Conservation (phyloP, 2,113 vertebrate genomes). For the Nettapus auritus region DNA sequence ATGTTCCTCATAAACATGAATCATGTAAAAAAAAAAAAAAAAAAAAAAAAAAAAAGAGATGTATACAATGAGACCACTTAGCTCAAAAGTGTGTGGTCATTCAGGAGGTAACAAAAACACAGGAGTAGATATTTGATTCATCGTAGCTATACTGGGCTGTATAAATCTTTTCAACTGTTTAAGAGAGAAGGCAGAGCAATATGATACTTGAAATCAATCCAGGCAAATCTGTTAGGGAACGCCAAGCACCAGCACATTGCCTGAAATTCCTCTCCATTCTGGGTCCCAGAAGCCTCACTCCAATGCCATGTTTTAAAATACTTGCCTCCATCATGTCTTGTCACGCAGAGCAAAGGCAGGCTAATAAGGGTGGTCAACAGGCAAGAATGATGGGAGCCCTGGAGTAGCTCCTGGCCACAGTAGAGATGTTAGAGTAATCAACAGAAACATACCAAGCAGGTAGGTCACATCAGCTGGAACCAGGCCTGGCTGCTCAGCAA, state of each 20-base stretch:
- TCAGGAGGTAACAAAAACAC: neutral
- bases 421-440: neutral
- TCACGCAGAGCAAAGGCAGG: neutral
- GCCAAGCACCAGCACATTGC: accelerated
- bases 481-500: neutral
- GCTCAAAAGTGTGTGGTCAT: neutral
- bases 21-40: accelerated
- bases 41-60: neutral
- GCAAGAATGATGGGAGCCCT: neutral
- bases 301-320: neutral
- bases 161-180: neutral
- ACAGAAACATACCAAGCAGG: neutral
- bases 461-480: neutral
- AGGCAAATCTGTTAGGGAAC: neutral
- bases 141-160: neutral
- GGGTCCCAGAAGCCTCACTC: neutral
- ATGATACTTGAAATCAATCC: neutral
- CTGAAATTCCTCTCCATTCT: neutral
- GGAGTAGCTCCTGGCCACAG: neutral
- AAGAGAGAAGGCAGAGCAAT: neutral
- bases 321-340: neutral
- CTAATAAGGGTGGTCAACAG: no score
- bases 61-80: neutral
- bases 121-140: neutral
- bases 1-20: neutral